These are phyloP conservation scores for Regulus satrapa DNA, from an alignment of 2,113 vertebrate genomes.

Conservation along the genomic window DNA sequence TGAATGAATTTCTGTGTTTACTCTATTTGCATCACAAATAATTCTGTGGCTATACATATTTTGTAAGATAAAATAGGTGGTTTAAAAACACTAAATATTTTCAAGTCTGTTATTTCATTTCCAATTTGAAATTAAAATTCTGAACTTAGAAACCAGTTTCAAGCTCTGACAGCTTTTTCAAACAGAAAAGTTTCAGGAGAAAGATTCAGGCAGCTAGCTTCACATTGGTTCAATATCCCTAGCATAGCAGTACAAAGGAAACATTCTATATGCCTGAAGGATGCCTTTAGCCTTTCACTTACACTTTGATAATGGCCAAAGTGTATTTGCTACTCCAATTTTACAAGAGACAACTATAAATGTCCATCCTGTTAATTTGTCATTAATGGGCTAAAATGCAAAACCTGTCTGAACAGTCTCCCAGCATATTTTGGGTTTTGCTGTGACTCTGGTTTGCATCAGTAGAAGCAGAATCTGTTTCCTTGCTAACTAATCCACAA, in stretches of 20 bases:
- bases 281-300: neutral
- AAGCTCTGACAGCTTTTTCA: neutral
- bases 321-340: neutral
- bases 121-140: neutral
- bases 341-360: neutral
- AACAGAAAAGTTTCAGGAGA: neutral
- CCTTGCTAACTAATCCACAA: neutral
- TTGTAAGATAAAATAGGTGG: neutral
- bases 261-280: neutral
- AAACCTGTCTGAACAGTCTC: neutral
- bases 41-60: neutral
- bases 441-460: neutral
- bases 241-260: neutral
- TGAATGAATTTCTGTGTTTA: neutral
- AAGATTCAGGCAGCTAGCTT: neutral
- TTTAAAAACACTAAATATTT: neutral
- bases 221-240: neutral
- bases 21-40: constrained; percentile 17
- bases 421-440: neutral
- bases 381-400: neutral
- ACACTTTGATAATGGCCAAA: neutral
- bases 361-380: neutral
- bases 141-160: neutral
- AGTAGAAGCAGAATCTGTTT: neutral
- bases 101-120: neutral